Base-by-base conservation (phyloP, 2,797 vertebrate species). In the Gadopsis marmoratus region DNA sequence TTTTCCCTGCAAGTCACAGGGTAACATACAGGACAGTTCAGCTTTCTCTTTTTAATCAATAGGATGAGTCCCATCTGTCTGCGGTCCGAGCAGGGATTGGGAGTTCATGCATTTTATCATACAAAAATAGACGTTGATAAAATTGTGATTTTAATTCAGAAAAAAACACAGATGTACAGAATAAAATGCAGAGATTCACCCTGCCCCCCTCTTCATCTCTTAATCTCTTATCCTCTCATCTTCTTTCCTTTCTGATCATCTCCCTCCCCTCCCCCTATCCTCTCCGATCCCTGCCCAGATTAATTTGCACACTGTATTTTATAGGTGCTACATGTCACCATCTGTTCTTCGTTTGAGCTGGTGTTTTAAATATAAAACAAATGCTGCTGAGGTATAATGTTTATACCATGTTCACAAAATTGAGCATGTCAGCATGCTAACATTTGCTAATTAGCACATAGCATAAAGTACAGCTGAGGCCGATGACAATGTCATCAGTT, bases 141-240 rank as follows among this genome's bases (percentile, higher is more conserved):
- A 83, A 88, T 74, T 80, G 70, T 76, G 74, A 78, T 71, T 82
- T 76, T 39, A 71, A 81, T 76, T 78, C 14, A 29, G 48, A 81
- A 74, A 53, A 69, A 74, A 83, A 85, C 63, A 80, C 48, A 81
- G 69, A 84, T 66, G 64, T 59, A 85, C 21, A 81, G 71, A 80
- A 41, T 79, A 74, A 85, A 86, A 82, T 83, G 72, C 64, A 78
- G 37, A 56, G 67, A 74, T 67, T 58, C 76, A 41, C 58, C 71
- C 78, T 33, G n/a, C 37, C 67, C 53, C 55, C 71, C 63, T 45
- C 68, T 78, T 83, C 75, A 84, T 83, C 84, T 86, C 77, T 81
- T 92, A 92, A 93, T 87, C 85, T 90, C 82, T 86, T 62, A 84
- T 89, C 84, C 86, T 84, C 74, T 87, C 79, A 89, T 88, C 77